Conservation (phyloP, 2,888 invertebrate species). For the Diplolepis rosae region DNA sequence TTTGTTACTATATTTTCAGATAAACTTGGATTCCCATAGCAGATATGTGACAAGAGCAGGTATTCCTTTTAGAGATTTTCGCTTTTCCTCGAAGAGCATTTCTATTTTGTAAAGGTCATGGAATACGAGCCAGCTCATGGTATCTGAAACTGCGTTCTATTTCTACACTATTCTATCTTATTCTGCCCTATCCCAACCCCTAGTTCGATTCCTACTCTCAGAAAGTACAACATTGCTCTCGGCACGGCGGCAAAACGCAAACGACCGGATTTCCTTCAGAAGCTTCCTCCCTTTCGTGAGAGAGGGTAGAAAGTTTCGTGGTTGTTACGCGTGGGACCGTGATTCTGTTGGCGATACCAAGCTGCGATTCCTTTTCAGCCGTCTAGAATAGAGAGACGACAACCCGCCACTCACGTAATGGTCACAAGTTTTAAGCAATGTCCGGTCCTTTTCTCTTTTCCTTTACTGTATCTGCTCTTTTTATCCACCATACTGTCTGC, state of each 20-base stretch:
- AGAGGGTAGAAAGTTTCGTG: constrained; percentile 45
- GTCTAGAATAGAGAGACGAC: constrained; percentile 39
- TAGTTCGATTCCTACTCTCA: constrained; percentile 23
- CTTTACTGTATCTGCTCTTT: constrained; percentile 31
- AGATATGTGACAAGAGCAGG: constrained; percentile 25
- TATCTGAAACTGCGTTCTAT: background rate
- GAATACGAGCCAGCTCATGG: constrained; percentile 17
- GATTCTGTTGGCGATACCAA: constrained; percentile 41
- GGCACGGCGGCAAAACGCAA: constrained; percentile 23
- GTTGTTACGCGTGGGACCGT: constrained; percentile 47
- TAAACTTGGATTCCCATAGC: constrained; percentile 11
- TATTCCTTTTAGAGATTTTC: constrained; percentile 27
- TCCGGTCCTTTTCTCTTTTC: constrained; percentile 47
- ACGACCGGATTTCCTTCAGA: constrained; percentile 47
- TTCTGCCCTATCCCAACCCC: constrained; percentile 9
- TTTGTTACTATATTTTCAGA: constrained; percentile 22
- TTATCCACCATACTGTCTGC: constrained; percentile 11
- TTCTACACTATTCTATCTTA: too few relatives aligned
- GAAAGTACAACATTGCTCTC: constrained; percentile 21
- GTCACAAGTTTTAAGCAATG: constrained; percentile 63
- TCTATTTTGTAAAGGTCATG: constrained; percentile 28
- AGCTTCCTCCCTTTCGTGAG: constrained; percentile 38
- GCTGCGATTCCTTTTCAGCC: constrained; percentile 44
- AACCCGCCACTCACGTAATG: constrained; percentile 56
- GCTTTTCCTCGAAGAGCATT: constrained; percentile 3